These are phyloP conservation scores for Telmatherina bonti DNA, from an alignment of 2,797 vertebrate genomes.

Conservation along the genomic window DNA sequence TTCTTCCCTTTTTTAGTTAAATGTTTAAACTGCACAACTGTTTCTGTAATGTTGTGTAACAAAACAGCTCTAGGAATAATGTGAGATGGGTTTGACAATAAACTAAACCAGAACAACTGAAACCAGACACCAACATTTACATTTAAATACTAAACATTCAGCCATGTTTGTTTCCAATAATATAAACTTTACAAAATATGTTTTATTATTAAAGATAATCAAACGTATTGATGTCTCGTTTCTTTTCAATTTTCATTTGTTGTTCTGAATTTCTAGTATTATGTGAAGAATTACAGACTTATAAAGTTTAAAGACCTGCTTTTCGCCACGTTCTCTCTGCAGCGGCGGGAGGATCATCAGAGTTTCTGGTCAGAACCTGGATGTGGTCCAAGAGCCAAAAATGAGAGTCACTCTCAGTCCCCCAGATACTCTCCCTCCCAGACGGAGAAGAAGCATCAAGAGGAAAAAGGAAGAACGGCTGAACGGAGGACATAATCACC, in stretches of 20 bases:
- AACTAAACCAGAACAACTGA: too few species aligned
- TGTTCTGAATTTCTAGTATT: too few species aligned
- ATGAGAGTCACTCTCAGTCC: constrained; percentile 90
- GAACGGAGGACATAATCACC: constrained; percentile 29
- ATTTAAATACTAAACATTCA: too few species aligned
- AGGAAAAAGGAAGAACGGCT: constrained; percentile 28
- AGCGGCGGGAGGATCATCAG: constrained; percentile 92
- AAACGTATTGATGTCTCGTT: too few species aligned
- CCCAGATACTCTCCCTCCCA: constrained; percentile 73
- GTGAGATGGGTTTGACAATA: background rate
- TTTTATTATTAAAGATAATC: too few species aligned
- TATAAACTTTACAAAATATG: too few species aligned
- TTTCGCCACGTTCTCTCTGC: background rate
- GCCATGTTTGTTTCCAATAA: too few species aligned
- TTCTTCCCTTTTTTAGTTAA: too few species aligned
- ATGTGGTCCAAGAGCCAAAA: constrained; percentile 94
- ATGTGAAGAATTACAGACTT: background rate
- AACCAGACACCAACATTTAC: too few species aligned
- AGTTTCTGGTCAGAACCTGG: constrained; percentile 92
- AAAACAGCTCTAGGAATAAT: background rate
- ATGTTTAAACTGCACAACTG: too few species aligned
- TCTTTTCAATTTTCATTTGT: too few species aligned
- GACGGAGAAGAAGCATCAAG: constrained; percentile 62
- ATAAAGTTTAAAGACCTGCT: background rate
- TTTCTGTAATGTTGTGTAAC: too few species aligned